Evolutionary conservation across 2,888 invertebrate species (phyloP).

Genomic region (Noctua fimbriata): DNA sequence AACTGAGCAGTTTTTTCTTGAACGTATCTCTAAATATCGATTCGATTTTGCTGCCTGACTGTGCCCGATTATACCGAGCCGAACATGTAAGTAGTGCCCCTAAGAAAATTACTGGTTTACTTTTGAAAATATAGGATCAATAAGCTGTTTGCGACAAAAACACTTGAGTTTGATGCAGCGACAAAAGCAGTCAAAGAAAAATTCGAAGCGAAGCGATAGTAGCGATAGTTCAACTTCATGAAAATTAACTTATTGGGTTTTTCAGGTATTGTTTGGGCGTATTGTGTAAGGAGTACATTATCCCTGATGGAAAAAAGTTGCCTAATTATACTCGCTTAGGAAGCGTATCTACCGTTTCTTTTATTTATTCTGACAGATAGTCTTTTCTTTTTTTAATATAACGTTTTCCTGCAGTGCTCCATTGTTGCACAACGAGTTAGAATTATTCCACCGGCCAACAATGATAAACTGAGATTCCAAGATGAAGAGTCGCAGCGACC

Average conservation of each 20-base stretch:
- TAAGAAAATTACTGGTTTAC: not conserved
- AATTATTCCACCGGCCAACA: conserved; percentile 71
- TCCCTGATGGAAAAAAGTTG: not conserved
- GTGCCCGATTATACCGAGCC: not conserved
- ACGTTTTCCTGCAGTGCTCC: conserved; percentile 41
- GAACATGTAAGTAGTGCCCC: not conserved
- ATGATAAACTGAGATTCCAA: conserved; percentile 83
- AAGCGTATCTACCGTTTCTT: conserved; percentile 30
- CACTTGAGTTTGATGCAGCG: not conserved
- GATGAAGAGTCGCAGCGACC: conserved; percentile 82
- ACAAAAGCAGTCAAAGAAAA: not conserved
- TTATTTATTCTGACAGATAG: conserved; percentile 22
- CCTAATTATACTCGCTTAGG: conserved; percentile 42
- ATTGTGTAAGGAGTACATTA: not conserved
- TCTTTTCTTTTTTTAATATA: conserved; percentile 33
- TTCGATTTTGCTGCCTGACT: not conserved
- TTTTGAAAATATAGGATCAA: not conserved
- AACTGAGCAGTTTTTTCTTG: not conserved
- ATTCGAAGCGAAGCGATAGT: no score
- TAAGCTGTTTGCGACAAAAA: not conserved
- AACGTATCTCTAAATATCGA: not conserved
- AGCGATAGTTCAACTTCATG: not conserved
- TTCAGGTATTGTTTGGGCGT: not conserved
- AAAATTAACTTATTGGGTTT: not conserved
- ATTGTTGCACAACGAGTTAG: conserved; percentile 63